A percentile compares a stretch with the other conserved stretches of the same genome.
Evolutionary conservation across 2,113 vertebrate species (phyloP).

Genomic region (Delphinapterus leucas): DNA sequence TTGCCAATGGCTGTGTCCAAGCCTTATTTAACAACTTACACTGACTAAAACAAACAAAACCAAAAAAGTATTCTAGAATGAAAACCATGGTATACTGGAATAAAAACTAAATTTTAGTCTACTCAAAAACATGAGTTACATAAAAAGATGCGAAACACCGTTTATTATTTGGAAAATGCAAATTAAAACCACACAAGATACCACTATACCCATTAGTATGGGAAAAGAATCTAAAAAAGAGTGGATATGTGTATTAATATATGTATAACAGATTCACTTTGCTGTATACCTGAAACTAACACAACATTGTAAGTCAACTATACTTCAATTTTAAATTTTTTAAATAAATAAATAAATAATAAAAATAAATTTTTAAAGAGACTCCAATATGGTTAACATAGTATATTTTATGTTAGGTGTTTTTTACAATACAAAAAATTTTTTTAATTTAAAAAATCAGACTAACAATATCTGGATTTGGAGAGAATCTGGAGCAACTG

Average conservation of each 20-base stretch:
- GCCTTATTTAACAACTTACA: slow-evolving; percentile 29
- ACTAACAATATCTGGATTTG: background rate
- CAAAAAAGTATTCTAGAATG: background rate
- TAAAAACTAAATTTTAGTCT: slow-evolving; percentile 36
- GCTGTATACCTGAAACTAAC: background rate
- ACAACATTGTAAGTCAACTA: background rate
- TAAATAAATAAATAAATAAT: background rate
- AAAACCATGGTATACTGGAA: background rate
- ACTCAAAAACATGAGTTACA: slow-evolving; percentile 18
- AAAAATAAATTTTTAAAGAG: background rate
- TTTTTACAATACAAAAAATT: background rate
- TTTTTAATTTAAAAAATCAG: background rate
- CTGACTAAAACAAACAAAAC: background rate
- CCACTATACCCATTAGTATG: background rate
- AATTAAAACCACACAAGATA: slow-evolving; percentile 39
- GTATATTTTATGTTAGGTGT: background rate
- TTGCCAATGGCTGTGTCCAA: background rate
- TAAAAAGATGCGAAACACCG: background rate
- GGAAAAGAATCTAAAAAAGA: background rate
- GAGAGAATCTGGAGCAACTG: background rate
- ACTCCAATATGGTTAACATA: background rate
- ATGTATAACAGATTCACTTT: background rate
- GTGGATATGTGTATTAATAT: background rate
- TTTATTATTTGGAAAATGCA: background rate
- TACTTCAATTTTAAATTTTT: background rate